Evolutionary conservation across 2,888 invertebrate species (phyloP).

Genomic region (Merodon equestris): DNA sequence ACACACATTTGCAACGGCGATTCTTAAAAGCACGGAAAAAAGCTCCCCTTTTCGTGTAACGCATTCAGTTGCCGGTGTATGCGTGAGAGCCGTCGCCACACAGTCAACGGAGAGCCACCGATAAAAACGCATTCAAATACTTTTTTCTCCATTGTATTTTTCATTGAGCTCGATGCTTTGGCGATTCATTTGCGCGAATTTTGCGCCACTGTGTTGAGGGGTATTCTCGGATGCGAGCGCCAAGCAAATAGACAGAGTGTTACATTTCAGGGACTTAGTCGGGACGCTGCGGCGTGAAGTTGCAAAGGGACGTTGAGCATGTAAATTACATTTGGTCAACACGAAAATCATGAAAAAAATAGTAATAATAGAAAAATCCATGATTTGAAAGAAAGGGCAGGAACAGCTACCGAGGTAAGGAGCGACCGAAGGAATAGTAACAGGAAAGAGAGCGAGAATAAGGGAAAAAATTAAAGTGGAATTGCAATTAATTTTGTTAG

Average conservation of each 20-base stretch:
- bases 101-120: background rate
- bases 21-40: slow-evolving; percentile 62
- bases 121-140: slow-evolving; percentile 51
- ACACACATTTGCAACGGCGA: slow-evolving; percentile 28
- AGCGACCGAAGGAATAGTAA: background rate
- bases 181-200: slow-evolving; percentile 26
- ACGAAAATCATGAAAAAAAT: background rate
- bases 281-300: slow-evolving; percentile 21
- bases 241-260: slow-evolving; percentile 24
- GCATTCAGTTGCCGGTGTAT: background rate
- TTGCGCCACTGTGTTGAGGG: background rate
- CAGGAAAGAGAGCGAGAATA: slow-evolving; percentile 5
- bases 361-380: too few species aligned
- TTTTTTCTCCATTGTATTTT: slow-evolving; percentile 2
- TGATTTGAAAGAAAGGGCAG: too few species aligned
- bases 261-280: slow-evolving; percentile 37
- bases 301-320: slow-evolving; percentile 4
- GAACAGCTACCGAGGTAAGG: too few species aligned
- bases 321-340: slow-evolving; percentile 45
- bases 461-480: slow-evolving; percentile 48
- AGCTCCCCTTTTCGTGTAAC: slow-evolving; percentile 43
- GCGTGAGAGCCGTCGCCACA: slow-evolving; percentile 23
- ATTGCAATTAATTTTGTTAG: slow-evolving; percentile 53
- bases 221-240: background rate
- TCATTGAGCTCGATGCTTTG: background rate